These are phyloP conservation scores for Proisotoma minuta DNA, from an alignment of 2,888 invertebrate genomes.

Conservation along the genomic window DNA sequence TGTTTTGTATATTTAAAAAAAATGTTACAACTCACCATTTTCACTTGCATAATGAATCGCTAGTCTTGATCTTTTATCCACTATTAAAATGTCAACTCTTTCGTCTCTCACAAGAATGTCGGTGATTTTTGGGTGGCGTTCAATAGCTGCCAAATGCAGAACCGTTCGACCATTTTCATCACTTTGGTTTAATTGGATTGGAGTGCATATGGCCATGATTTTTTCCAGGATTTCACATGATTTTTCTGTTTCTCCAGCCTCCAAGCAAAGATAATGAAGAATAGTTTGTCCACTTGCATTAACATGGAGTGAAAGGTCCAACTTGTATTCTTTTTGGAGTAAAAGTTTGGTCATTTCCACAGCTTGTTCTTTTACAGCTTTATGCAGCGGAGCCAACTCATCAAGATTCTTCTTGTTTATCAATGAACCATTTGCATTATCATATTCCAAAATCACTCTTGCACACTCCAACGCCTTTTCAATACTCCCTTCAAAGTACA, in stretches of 20 bases:
- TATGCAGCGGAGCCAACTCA: conserved; percentile 17
- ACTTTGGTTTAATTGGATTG: conserved; percentile 15
- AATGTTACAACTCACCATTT: conserved; percentile 11
- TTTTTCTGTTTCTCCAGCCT: conserved; percentile 25
- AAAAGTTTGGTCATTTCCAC: conserved; percentile 23
- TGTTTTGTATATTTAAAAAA: neutral
- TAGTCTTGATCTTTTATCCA: conserved; percentile 13
- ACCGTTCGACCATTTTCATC: conserved; percentile 20
- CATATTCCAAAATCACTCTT: conserved; percentile 17
- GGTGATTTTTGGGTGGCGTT: conserved; percentile 14
- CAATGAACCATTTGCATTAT: conserved; percentile 8
- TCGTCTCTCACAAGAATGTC: conserved; percentile 15
- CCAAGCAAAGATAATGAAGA: conserved; percentile 25
- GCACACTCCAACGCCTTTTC: conserved; percentile 20
- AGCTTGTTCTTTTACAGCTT: conserved; percentile 16
- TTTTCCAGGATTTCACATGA: conserved; percentile 15
- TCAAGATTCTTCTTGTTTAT: conserved; percentile 12
- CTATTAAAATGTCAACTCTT: conserved; percentile 18
- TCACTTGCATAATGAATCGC: conserved; percentile 23
- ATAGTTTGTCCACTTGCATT: conserved; percentile 16
- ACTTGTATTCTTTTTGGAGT: conserved; percentile 12
- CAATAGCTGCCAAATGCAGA: conserved; percentile 21
- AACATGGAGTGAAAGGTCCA: conserved; percentile 8
- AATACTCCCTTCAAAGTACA: neutral
- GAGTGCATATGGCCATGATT: conserved; percentile 8